Conservation (phyloP, 2,888 invertebrate species). For the Drosophila leonis region DNA sequence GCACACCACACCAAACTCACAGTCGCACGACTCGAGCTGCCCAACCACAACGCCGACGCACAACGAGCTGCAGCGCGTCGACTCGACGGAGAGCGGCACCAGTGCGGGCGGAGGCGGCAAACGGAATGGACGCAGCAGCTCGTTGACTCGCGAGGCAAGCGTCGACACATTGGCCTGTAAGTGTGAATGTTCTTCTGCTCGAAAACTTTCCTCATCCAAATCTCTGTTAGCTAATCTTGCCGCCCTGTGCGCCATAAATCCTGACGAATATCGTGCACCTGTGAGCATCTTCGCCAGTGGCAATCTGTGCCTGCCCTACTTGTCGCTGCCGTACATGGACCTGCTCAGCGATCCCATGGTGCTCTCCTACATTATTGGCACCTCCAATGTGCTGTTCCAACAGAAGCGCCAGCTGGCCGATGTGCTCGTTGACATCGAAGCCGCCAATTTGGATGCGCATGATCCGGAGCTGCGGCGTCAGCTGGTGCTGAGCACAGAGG, state of each 20-base stretch:
- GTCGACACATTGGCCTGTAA: constrained; percentile 87
- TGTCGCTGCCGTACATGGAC: constrained; percentile 97
- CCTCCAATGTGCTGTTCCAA: constrained; percentile 99
- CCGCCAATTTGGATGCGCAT: constrained; percentile 92
- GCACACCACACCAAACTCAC: constrained; percentile 59
- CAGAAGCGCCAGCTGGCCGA: constrained; percentile 97
- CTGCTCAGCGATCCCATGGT: constrained; percentile 94
- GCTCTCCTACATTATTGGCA: constrained; percentile 95
- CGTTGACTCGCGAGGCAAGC: constrained; percentile 90
- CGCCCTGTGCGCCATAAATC: constrained; percentile 81
- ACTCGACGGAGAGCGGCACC: constrained; percentile 69
- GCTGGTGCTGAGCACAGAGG: constrained; percentile 96
- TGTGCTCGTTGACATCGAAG: constrained; percentile 95
- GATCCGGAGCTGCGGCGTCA: constrained; percentile 93
- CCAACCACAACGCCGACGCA: constrained; percentile 48
- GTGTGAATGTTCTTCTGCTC: constrained; percentile 16
- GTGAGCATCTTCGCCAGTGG: constrained; percentile 95
- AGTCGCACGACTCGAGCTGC: constrained; percentile 69
- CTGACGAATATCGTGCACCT: constrained; percentile 93
- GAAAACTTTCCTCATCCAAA: neutral
- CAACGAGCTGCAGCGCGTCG: constrained; percentile 82
- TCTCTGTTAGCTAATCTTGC: constrained; percentile 76
- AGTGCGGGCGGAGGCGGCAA: constrained; percentile 46
- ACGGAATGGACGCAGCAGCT: constrained; percentile 79
- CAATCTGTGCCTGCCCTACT: constrained; percentile 96